phyloP scores from a whole-genome alignment of 2,797 vertebrate species.

The Artibeus lituratus region DNA sequence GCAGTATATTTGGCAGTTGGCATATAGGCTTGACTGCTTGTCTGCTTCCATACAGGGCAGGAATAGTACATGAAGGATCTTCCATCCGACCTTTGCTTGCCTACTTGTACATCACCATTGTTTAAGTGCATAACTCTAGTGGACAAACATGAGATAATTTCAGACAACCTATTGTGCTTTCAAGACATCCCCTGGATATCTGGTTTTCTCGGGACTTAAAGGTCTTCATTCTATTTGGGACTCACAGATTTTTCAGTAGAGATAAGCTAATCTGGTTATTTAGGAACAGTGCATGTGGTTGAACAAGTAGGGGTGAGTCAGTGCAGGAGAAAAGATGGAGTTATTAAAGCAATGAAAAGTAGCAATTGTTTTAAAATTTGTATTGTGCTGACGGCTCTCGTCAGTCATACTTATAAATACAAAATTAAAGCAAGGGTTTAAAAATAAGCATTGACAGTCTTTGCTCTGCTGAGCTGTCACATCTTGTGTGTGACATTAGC shows the following conservation, averaged over 20 bases:
- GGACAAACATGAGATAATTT: conserved; percentile 37
- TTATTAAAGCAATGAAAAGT: conserved; percentile 33
- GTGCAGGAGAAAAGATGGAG: conserved; percentile 16
- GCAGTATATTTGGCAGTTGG: conserved; percentile 68
- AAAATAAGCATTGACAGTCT: conserved; percentile 8
- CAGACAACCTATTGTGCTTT: conserved; percentile 34
- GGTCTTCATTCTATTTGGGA: conserved; percentile 52
- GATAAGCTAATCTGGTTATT: conserved; percentile 24
- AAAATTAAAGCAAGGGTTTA: conserved; percentile 26
- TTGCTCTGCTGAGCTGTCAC: not conserved
- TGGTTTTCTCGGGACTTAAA: conserved; percentile 56
- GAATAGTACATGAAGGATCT: not conserved
- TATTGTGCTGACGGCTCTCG: not conserved
- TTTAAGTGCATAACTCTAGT: conserved; percentile 7
- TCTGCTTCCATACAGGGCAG: conserved; percentile 52
- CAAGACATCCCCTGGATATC: conserved; percentile 26
- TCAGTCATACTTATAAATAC: not conserved
- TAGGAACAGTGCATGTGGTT: conserved; percentile 19
- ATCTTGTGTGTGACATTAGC: not conserved
- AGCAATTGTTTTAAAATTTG: not conserved
- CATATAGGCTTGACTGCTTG: conserved; percentile 34
- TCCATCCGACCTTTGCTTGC: conserved; percentile 49
- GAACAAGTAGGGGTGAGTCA: not conserved
- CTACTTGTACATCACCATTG: conserved; percentile 1
- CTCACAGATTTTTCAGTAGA: not conserved